Evolutionary conservation across 2,113 vertebrate genomes (phyloP), one percentile per base, ranked within the genome.

Genomic region (Chloroceryle aenea): DNA sequence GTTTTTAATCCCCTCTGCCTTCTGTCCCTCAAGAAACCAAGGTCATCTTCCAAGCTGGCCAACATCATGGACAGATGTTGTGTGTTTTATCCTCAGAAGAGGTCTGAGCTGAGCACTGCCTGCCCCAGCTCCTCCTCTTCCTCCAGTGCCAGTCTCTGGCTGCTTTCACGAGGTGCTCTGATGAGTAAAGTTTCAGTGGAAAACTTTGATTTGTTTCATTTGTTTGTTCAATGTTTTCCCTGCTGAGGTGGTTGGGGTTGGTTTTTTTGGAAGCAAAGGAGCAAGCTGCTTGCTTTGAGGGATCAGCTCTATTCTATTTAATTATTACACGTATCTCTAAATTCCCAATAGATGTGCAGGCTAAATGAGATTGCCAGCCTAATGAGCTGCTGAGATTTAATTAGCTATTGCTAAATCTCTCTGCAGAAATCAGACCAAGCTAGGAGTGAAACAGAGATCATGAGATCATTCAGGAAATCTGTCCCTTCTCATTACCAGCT

Each of bases 51-150:
- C 18, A 27, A 50, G 61, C 38, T 38, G 73, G 34, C 52, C 52
- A 16, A 2, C 36, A 2, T 15, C 20, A 3, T 1, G 21, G 22
- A 2, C 13, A 5, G 25, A 2, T 6, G 14, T 17, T 0, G 0
- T 43, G 19, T 47, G 22, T 4, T 42, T 40, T 42, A 29, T 19
- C 32, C 21, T 38, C n/a, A 12, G 48, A 50, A 50, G 56, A 14
- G 63, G 20, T 2, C 23, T 19, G 80, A 40, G 55, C 42, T 43
- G 29, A 56, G 38, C 34, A 2, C 72, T 61, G 66, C 72, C 72
- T 78, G 83, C 30, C 58, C 26, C 59, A 48, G 18, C 79, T 21
- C 2, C 26, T 72, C 66, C 77, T 77, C 14, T 34, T 87, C 38
- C 85, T 67, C 52, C 12, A 11, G n/a, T 2, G 25, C 36, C 45